A percentile compares a stretch with the other conserved stretches of the same genome.
Evolutionary conservation across 2,113 vertebrate species (phyloP).

Genomic region (Emydocephalus ijimae): DNA sequence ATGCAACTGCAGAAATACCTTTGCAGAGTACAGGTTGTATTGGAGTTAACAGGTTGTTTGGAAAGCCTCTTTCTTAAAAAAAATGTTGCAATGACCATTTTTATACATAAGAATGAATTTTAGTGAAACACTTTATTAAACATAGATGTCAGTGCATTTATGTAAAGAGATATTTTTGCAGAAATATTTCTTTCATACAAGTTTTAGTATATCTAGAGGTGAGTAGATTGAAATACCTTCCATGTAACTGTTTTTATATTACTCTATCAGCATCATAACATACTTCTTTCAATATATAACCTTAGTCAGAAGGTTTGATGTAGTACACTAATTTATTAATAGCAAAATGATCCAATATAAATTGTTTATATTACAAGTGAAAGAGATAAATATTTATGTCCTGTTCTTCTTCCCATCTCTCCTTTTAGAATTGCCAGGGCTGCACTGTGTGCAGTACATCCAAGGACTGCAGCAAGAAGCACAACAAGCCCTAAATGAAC

Average conservation of each 20-base stretch:
- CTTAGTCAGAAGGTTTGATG: not conserved
- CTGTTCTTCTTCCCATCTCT: not conserved
- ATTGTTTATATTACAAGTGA: not conserved
- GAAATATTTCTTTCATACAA: not conserved
- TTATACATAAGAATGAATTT: not conserved
- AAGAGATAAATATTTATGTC: slow-evolving; percentile 15
- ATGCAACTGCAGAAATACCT: not conserved
- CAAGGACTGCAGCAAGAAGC: slow-evolving; percentile 90
- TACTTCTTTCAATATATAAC: not conserved
- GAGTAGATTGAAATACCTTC: not conserved
- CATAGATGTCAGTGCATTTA: not conserved
- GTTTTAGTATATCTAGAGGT: not conserved
- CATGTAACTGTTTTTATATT: not conserved
- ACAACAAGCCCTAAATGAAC: slow-evolving; percentile 90
- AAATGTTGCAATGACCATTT: not conserved
- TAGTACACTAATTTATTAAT: not conserved
- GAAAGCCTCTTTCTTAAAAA: not conserved
- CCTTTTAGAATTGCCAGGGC: slow-evolving; percentile 83
- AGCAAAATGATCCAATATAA: not conserved
- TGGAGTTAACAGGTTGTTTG: not conserved
- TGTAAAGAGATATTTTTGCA: not conserved
- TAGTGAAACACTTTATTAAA: not conserved
- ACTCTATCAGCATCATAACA: not conserved
- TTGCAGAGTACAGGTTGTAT: not conserved
- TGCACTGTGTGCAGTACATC: slow-evolving; percentile 89